A percentile compares a stretch with the other conserved stretches of the same genome.
phyloP scores from a whole-genome alignment of 2,888 invertebrate species.

The Oxyscelio sp. region DNA sequence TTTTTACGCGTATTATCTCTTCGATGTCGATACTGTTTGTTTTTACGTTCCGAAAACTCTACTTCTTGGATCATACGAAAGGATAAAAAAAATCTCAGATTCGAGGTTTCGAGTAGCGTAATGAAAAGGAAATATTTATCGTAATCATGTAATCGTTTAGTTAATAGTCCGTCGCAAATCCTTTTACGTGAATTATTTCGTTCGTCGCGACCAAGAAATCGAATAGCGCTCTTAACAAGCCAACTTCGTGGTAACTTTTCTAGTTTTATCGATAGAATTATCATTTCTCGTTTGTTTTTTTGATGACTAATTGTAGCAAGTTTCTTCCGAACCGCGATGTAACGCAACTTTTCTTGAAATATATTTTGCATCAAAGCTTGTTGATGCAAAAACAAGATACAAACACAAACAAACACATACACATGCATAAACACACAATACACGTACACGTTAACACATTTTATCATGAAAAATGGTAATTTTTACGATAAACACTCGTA shows the following conservation, averaged over 20 bases:
- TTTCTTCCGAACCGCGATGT: conserved; percentile 39
- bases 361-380: conserved; percentile 11
- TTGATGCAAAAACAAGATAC: conserved; percentile 14
- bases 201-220: conserved; percentile 44
- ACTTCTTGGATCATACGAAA: conserved; percentile 55
- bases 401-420: neutral
- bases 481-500: conserved; percentile 67
- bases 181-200: conserved; percentile 57
- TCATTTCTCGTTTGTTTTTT: conserved; percentile 32
- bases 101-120: conserved; percentile 58
- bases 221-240: conserved; percentile 29
- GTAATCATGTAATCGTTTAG: conserved; percentile 83
- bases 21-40: conserved; percentile 61
- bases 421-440: neutral
- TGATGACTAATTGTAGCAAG: conserved; percentile 33
- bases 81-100: conserved; percentile 29
- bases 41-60: conserved; percentile 56
- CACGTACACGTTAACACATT: conserved; percentile 36
- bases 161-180: conserved; percentile 80
- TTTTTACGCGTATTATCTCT: conserved; percentile 51
- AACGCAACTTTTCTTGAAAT: conserved; percentile 36
- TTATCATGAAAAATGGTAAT: conserved; percentile 61
- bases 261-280: conserved; percentile 38
- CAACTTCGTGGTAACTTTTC: conserved; percentile 22
- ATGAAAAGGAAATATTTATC: conserved; percentile 78